Evolutionary conservation across 2,113 vertebrate genomes (phyloP).

Genomic region (Myxocyprinus asiaticus): DNA sequence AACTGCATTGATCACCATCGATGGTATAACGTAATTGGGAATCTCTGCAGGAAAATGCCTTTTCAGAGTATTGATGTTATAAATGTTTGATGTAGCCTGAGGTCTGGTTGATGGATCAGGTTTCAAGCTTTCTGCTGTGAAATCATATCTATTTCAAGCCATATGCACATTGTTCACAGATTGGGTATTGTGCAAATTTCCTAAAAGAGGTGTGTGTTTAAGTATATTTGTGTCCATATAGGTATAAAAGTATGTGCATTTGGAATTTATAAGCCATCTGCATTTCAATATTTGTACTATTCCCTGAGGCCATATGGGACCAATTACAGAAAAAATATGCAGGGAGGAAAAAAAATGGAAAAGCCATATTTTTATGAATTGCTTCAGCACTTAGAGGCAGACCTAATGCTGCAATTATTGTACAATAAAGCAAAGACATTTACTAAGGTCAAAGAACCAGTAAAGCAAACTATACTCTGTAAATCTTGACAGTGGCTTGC

Average conservation of each 20-base stretch:
- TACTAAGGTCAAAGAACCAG: constrained; percentile 53
- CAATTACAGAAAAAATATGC: constrained; percentile 61
- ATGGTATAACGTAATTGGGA: no score
- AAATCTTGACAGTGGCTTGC: constrained; percentile 48
- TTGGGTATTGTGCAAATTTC: constrained; percentile 1
- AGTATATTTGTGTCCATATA: neutral
- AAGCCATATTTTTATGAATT: constrained; percentile 58
- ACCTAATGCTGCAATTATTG: constrained; percentile 61
- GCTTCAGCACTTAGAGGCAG: constrained; percentile 52
- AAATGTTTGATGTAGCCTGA: neutral
- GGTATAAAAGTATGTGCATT: constrained; percentile 6
- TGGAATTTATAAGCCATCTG: constrained; percentile 41
- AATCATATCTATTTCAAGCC: constrained; percentile 30
- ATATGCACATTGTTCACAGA: neutral
- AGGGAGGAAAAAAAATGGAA: constrained; percentile 33
- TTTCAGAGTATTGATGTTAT: neutral
- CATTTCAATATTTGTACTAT: constrained; percentile 49
- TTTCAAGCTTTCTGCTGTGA: neutral
- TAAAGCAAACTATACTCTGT: constrained; percentile 46
- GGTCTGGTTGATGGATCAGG: neutral
- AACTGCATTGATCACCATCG: no score
- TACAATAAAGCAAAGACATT: constrained; percentile 50
- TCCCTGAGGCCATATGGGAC: constrained; percentile 59
- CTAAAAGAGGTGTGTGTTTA: neutral
- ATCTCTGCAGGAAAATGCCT: no score